Conservation (phyloP, 2,797 vertebrate species). For the Lithobates pipiens region DNA sequence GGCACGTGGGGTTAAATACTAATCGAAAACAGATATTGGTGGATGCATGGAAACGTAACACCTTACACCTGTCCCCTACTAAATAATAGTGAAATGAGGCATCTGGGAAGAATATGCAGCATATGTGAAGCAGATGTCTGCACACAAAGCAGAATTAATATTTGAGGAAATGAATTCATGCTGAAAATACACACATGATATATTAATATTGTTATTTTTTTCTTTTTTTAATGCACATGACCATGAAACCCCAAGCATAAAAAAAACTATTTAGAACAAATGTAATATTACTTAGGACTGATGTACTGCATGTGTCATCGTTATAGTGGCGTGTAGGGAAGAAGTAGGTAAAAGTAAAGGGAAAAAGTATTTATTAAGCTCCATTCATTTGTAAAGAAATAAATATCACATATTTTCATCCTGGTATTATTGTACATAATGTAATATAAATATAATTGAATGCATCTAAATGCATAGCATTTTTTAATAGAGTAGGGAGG, state of each 20-base stretch:
- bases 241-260: neutral
- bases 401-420: neutral
- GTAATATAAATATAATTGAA: no score
- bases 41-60: conserved; percentile 6
- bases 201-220: conserved; percentile 20
- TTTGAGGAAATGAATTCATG: conserved; percentile 36
- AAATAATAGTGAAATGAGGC: conserved; percentile 35
- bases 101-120: conserved; percentile 29
- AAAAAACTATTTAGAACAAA: neutral
- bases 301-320: neutral
- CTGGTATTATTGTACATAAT: no score
- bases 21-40: conserved; percentile 19
- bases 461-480: no score
- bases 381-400: neutral
- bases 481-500: no score
- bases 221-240: conserved; percentile 7
- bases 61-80: conserved; percentile 40
- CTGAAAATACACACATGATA: conserved; percentile 43
- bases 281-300: no score
- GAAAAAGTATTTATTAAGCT: neutral
- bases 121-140: conserved; percentile 57
- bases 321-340: neutral
- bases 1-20: conserved; percentile 21
- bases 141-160: conserved; percentile 49
- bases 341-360: neutral